Evolutionary conservation across 2,888 invertebrate genomes (phyloP).

Genomic region (Adineta ricciae): DNA sequence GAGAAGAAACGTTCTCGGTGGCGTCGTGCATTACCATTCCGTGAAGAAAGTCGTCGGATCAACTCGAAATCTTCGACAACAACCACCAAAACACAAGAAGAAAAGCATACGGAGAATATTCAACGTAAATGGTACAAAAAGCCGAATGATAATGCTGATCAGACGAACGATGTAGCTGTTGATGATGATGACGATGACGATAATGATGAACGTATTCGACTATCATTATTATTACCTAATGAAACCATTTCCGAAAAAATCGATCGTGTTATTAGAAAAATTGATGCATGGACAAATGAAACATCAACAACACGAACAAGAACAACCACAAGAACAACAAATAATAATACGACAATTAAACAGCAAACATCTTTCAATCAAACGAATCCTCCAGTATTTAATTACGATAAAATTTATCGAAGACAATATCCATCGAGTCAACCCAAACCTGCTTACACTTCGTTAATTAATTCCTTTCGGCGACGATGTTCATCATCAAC

Average conservation of each 20-base stretch:
- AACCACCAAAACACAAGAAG: background rate
- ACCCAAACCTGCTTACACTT: background rate
- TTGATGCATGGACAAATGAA: background rate
- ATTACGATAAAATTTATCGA: background rate
- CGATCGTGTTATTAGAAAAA: background rate
- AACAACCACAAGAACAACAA: background rate
- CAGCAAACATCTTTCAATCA: slow-evolving; percentile 21
- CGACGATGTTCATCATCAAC: background rate
- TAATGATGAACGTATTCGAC: background rate
- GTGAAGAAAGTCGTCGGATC: background rate
- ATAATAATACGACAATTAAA: background rate
- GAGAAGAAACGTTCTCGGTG: background rate
- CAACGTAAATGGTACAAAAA: background rate
- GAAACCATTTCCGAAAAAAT: background rate
- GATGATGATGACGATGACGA: background rate
- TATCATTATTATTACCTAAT: background rate
- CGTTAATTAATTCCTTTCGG: background rate
- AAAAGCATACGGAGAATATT: background rate
- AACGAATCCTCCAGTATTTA: slow-evolving; percentile 4
- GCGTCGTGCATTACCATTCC: background rate
- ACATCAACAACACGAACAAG: background rate
- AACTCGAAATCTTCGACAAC: background rate
- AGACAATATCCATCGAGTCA: background rate
- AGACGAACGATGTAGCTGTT: no score
- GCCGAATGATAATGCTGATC: no score